Evolutionary conservation across 2,888 invertebrate genomes (phyloP).

Genomic region (Rambutsinella grinnellia): DNA sequence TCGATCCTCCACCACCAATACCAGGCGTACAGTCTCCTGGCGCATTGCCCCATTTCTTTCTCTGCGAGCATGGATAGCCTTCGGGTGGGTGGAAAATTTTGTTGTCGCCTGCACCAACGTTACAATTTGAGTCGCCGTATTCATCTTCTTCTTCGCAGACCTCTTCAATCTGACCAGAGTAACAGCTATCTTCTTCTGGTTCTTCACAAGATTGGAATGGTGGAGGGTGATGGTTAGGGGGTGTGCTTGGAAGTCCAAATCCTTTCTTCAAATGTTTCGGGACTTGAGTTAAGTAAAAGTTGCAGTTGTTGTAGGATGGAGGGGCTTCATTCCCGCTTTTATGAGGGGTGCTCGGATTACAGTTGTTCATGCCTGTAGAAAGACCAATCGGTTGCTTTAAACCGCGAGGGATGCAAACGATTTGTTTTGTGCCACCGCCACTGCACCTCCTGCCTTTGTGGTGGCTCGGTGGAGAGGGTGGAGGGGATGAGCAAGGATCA

Average conservation of each 20-base stretch:
- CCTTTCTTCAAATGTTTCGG: conserved; percentile 37
- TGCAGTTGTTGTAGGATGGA: conserved; percentile 59
- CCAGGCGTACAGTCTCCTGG: not conserved
- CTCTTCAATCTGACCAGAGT: conserved; percentile 21
- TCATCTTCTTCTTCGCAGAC: conserved; percentile 10
- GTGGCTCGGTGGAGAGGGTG: conserved; percentile 28
- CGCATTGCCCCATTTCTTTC: conserved; percentile 30
- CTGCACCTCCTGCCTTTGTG: too few species aligned
- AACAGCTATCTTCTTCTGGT: not conserved
- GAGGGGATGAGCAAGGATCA: not conserved
- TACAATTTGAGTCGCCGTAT: conserved; percentile 6
- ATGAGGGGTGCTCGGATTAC: not conserved
- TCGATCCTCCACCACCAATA: not conserved
- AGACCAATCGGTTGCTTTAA: not conserved
- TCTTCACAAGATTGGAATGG: conserved; percentile 1
- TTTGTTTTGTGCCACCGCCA: conserved; percentile 34
- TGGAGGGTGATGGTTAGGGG: not conserved
- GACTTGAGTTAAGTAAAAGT: conserved; percentile 54
- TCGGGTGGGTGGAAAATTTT: conserved; percentile 43
- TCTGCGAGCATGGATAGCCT: conserved; percentile 28
- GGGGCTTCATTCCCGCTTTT: conserved; percentile 23
- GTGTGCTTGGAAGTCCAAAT: conserved; percentile 9
- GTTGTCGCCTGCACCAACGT: conserved; percentile 53
- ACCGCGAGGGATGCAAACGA: conserved; percentile 52
- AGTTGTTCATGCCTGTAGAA: not conserved